phyloP scores from a whole-genome alignment of 1,140 invertebrate species.

The Orussus abietinus region DNA sequence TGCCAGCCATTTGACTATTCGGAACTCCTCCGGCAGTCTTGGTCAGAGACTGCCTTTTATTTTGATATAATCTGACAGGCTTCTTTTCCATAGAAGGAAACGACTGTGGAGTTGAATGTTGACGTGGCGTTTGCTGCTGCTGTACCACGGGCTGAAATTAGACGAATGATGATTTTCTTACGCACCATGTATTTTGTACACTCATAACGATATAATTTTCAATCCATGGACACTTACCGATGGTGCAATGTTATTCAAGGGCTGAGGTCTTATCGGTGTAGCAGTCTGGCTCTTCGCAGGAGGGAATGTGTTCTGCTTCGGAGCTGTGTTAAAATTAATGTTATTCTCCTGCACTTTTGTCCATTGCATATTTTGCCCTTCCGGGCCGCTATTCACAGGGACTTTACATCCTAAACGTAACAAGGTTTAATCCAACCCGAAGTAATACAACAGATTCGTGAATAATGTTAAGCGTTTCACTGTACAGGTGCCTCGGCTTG shows the following conservation, averaged over 20 bases:
- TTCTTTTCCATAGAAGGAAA: conserved; percentile 18
- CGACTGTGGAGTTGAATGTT: too few relatives aligned
- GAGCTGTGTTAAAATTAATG: conserved; percentile 23
- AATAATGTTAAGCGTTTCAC: too few relatives aligned
- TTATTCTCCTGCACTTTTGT: conserved; percentile 34
- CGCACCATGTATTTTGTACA: too few relatives aligned
- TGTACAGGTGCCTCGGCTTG: too few relatives aligned
- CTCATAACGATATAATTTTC: too few relatives aligned
- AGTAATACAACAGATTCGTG: too few relatives aligned
- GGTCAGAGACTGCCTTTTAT: conserved; percentile 14
- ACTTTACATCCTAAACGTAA: conserved; percentile 5
- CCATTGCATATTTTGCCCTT: conserved; percentile 38
- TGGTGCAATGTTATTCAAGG: conserved; percentile 18
- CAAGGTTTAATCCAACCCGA: too few relatives aligned
- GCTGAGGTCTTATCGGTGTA: conserved; percentile 20
- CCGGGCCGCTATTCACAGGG: conserved; percentile 23
- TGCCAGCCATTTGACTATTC: too few relatives aligned
- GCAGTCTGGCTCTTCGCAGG: conserved; percentile 22
- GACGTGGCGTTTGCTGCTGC: conserved; percentile 1
- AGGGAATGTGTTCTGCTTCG: conserved; percentile 28
- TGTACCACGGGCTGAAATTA: too few relatives aligned
- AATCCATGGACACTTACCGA: conserved; percentile 22
- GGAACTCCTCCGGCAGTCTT: conserved; percentile 16
- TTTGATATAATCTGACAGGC: conserved; percentile 9
- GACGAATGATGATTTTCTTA: too few relatives aligned